phyloP scores from a whole-genome alignment of 2,113 vertebrate genomes.

The Apodemus speciosus region DNA sequence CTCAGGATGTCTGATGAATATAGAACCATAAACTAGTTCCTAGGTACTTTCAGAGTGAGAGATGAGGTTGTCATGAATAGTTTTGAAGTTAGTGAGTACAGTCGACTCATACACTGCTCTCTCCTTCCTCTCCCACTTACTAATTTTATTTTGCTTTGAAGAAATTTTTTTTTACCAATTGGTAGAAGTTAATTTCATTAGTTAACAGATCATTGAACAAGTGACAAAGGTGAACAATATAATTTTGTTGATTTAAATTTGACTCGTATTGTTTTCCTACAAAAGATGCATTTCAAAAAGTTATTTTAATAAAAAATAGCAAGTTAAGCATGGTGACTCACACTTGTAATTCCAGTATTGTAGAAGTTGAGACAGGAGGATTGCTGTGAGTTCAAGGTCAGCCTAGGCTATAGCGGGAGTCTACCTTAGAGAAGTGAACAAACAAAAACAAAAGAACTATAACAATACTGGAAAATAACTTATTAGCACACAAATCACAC shows the following conservation, averaged over 20 bases:
- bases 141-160: constrained; percentile 7
- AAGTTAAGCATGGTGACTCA: background rate
- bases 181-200: constrained; percentile 33
- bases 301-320: background rate
- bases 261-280: background rate
- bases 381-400: background rate
- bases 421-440: background rate
- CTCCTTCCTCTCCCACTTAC: background rate
- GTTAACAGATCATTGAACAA: constrained; percentile 25
- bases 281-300: constrained; percentile 39
- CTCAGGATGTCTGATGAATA: background rate
- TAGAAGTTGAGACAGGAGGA: background rate
- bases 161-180: background rate
- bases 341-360: background rate
- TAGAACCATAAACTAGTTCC: background rate
- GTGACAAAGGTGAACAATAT: background rate
- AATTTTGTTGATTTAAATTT: constrained; percentile 40
- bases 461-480: background rate
- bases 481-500: background rate
- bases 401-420: background rate
- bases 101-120: background rate
- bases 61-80: background rate
- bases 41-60: background rate
- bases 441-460: background rate
- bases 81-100: background rate